Base-by-base conservation (phyloP, 2,797 vertebrate species). In the Sebastes wilsoni region DNA sequence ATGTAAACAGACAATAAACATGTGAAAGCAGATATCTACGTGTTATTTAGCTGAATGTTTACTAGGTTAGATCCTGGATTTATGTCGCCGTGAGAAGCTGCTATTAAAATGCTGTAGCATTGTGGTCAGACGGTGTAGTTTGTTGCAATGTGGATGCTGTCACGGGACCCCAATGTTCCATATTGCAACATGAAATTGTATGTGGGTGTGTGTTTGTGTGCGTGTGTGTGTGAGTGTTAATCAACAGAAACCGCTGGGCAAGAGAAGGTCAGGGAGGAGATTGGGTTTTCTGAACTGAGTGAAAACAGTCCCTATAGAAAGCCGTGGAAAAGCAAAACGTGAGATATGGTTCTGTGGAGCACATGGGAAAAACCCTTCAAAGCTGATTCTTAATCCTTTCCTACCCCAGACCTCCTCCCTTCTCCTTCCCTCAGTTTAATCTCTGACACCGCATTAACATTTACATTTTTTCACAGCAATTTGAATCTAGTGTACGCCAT, bases 241-340 rank as follows among this genome's bases (percentile, higher is more conserved):
- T 93, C 87, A 91, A 84, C 84, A 90, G 86, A 89, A 89, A 85
- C 75, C 23, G n/a, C 66, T 23, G 82, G 83, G 83, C 86, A 85
- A 58, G 46, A 89, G 90, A 92, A 93, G 93, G 94, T 94, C 93
- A 93, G 60, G 72, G 81, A 90, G 90, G 89, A 93, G 92, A 94
- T 94, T 94, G 92, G 84, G 78, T 90, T 92, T 90, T 92, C 73
- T 91, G 78, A 92, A 91, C 80, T 78, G 82, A 86, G 83, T 81
- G 87, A 88, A 83, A 92, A 82, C 84, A 85, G 83, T 92, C 80
- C 93, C 87, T 72, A 82, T 85, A 85, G 89, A 88, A 91, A 86
- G 78, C 66, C 22, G 30, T 81, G 80, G 86, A 88, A 89, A 87
- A 84, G 83, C 62, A 79, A 72, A 87, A 87, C 75, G 69, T 76